A percentile compares a stretch with the other conserved stretches of the same genome.
Evolutionary conservation across 2,797 vertebrate species (phyloP).

Genomic region (Mastacembelus armatus): DNA sequence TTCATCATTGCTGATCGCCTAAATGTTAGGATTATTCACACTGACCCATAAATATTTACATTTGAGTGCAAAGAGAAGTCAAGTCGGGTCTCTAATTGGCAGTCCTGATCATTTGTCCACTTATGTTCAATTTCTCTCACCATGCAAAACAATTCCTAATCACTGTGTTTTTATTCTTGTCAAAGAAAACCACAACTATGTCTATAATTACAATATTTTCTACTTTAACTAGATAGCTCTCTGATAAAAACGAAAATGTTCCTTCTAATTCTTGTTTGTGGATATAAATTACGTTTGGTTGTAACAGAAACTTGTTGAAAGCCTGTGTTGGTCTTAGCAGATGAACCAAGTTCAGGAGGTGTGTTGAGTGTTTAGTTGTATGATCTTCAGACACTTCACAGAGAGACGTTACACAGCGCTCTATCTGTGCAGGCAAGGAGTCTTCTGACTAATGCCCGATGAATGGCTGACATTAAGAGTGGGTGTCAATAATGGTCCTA

Average conservation of each 20-base stretch:
- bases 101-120: background rate
- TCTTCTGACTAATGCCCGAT: slow-evolving; percentile 69
- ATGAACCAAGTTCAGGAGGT: slow-evolving; percentile 16
- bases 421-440: slow-evolving; percentile 56
- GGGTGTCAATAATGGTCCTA: slow-evolving; percentile 67
- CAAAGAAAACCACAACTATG: background rate
- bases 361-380: slow-evolving; percentile 17
- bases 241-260: no score
- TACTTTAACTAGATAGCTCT: background rate
- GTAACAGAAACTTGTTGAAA: background rate
- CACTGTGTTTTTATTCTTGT: slow-evolving; percentile 8
- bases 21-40: slow-evolving; percentile 18
- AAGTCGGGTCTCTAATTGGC: slow-evolving; percentile 8
- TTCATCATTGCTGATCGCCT: slow-evolving; percentile 53
- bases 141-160: background rate
- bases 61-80: slow-evolving; percentile 21
- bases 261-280: background rate
- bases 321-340: background rate
- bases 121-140: background rate
- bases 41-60: slow-evolving; percentile 23
- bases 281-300: background rate
- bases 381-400: slow-evolving; percentile 44
- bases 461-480: slow-evolving; percentile 65
- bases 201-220: background rate
- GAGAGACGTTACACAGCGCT: slow-evolving; percentile 51